A percentile compares a stretch with the other conserved stretches of the same genome.
Evolutionary conservation across 64 coral and sea anemone genomes (phyloP).

Genomic region (Porites australiensis): DNA sequence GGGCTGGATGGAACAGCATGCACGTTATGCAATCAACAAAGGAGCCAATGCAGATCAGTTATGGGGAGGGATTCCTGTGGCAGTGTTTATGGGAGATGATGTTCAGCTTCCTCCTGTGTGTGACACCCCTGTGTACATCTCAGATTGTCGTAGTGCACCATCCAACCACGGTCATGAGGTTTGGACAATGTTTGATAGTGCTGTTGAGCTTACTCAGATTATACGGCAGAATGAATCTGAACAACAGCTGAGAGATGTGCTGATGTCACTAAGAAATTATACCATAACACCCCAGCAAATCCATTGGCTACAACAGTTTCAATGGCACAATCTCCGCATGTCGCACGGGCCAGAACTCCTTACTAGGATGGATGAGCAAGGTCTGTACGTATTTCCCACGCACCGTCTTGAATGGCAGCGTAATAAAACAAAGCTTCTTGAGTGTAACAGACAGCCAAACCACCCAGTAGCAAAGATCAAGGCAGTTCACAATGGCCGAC

Average conservation of each 20-base stretch:
- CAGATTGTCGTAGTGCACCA: constrained; percentile 33
- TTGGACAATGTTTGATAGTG: constrained; percentile 37
- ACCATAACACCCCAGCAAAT: constrained; percentile 32
- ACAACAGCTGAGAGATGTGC: constrained; percentile 26
- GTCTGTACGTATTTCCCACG: constrained; percentile 12
- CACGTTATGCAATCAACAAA: constrained; percentile 32
- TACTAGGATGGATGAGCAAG: constrained; percentile 58
- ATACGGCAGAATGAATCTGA: constrained; percentile 41
- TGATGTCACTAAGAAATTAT: constrained; percentile 25
- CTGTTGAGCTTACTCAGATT: constrained; percentile 35
- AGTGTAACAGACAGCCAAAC: constrained; percentile 28
- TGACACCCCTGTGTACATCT: constrained; percentile 30
- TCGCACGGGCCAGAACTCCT: constrained; percentile 28
- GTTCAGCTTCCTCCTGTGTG: constrained; percentile 39
- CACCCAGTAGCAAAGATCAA: constrained; percentile 49
- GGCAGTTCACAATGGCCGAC: not conserved
- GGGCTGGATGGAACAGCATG: constrained; percentile 61
- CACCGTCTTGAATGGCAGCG: constrained; percentile 28
- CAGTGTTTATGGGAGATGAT: constrained; percentile 58
- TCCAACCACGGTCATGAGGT: constrained; percentile 42
- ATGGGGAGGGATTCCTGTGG: constrained; percentile 38
- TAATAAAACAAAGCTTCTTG: constrained; percentile 39
- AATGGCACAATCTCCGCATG: constrained; percentile 40
- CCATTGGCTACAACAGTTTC: constrained; percentile 54
- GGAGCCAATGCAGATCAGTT: constrained; percentile 14